Evolutionary conservation across 2,113 vertebrate genomes (phyloP), one percentile per base, ranked within the genome.

Genomic region (Sinocyclocheilus rhinocerous): DNA sequence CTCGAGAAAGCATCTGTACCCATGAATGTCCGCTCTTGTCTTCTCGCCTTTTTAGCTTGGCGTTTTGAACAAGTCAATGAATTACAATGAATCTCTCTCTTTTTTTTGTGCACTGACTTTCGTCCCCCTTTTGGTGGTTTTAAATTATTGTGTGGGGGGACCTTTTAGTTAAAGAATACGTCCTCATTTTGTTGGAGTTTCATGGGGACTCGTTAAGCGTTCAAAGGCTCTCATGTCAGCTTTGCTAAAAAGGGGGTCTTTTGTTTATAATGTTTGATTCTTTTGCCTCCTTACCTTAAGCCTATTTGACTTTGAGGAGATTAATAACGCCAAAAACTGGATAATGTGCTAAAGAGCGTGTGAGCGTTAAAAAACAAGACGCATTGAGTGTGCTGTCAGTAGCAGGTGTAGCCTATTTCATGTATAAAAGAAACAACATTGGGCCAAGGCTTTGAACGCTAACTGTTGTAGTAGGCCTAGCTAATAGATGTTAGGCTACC

Each of bases 11-110:
- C 98, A 98, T 99, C 97, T 99, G 98, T 96, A 96, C 95, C 94
- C 95, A 95, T 96, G 95, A 95, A 97, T 96, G 96, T 96, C 91
- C 92, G 85, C 93, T 92, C 93, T 92, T 87, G 96, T 96, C 95
- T 96, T 95, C 93, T 92, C 92, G 92, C 92, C 92, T 94, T 93
- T 95, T 95, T 95, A 89, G 85, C 95, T 93, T 95, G 95, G 95
- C 96, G 95, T 96, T 97, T 96, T 95, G 94, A 97, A 97, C 97
- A 97, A 97, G 97, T 97, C 96, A 97, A 98, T 98, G 98, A 99
- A 99, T 99, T 96, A 97, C 97, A 99, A 99, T 99, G 97, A 98
- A 97, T 97, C 93, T 94, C 95, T 93, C 95, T 95, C 93, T 48
- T 95, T 94, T 94, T 96, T 93, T 94, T 94, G 90, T 92, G 92